phyloP scores from a whole-genome alignment of 2,113 vertebrate species.

The Callocephalon fimbriatum region DNA sequence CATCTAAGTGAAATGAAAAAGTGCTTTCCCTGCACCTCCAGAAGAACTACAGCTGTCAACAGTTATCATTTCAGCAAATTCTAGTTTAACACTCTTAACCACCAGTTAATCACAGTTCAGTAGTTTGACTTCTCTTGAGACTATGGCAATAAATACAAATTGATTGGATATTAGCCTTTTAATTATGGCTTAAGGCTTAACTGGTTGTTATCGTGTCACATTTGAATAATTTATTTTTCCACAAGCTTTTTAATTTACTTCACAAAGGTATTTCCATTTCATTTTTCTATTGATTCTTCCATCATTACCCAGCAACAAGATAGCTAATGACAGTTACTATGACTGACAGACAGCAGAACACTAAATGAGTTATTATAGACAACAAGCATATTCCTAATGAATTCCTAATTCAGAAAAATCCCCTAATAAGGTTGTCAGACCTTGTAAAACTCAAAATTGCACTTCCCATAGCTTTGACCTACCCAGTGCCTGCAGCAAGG shows the following conservation, averaged over 20 bases:
- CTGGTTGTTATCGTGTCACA: not conserved
- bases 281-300: not conserved
- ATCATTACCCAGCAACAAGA: not conserved
- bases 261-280: not conserved
- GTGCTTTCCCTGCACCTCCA: not conserved
- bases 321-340: not conserved
- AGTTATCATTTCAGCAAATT: not conserved
- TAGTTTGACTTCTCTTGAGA: not conserved
- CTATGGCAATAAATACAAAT: not conserved
- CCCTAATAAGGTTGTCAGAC: not conserved
- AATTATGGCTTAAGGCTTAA: not conserved
- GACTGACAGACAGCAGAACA: not conserved
- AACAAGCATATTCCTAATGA: not conserved
- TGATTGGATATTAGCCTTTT: not conserved
- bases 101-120: not conserved
- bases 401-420: not conserved
- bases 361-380: not conserved
- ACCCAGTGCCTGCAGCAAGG: slow-evolving; percentile 64
- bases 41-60: not conserved
- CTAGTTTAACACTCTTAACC: not conserved
- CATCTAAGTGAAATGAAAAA: not conserved
- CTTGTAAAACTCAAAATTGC: not conserved
- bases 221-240: not conserved
- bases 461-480: not conserved
- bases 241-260: not conserved